Conservation (phyloP, 2,888 invertebrate species). For the Synanthedon tipuliformis region DNA sequence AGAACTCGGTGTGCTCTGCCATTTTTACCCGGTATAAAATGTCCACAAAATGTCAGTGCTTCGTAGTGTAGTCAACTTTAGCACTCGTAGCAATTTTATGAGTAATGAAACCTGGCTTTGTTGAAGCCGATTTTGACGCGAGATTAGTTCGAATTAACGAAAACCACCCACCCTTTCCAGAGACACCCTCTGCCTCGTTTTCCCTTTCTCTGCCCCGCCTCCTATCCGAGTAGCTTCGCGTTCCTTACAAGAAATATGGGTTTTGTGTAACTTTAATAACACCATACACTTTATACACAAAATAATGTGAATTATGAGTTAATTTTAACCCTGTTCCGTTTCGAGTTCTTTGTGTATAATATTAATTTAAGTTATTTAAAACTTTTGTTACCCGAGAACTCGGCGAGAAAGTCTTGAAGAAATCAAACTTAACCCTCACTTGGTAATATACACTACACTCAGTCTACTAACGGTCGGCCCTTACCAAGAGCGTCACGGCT, state of each 20-base stretch:
- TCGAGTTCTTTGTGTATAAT: too few species aligned
- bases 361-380: too few species aligned
- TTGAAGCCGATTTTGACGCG: slow-evolving; percentile 16
- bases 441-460: slow-evolving; percentile 9
- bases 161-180: slow-evolving; percentile 7
- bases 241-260: slow-evolving; percentile 3
- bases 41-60: not conserved
- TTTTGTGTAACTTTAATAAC: not conserved
- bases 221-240: slow-evolving; percentile 1
- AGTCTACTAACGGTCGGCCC: slow-evolving; percentile 14
- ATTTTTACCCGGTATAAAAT: not conserved
- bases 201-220: slow-evolving; percentile 3
- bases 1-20: too few species aligned
- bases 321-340: too few species aligned
- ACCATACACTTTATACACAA: not conserved
- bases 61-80: not conserved
- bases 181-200: slow-evolving; percentile 4
- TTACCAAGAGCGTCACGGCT: slow-evolving; percentile 30
- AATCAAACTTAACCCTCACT: not conserved
- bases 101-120: slow-evolving; percentile 16
- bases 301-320: not conserved
- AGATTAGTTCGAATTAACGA: slow-evolving; percentile 19
- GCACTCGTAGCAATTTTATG: slow-evolving; percentile 12
- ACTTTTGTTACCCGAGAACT: too few species aligned
- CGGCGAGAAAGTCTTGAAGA: not conserved